phyloP scores from a whole-genome alignment of 2,888 invertebrate genomes.

The Urechis unicinctus region DNA sequence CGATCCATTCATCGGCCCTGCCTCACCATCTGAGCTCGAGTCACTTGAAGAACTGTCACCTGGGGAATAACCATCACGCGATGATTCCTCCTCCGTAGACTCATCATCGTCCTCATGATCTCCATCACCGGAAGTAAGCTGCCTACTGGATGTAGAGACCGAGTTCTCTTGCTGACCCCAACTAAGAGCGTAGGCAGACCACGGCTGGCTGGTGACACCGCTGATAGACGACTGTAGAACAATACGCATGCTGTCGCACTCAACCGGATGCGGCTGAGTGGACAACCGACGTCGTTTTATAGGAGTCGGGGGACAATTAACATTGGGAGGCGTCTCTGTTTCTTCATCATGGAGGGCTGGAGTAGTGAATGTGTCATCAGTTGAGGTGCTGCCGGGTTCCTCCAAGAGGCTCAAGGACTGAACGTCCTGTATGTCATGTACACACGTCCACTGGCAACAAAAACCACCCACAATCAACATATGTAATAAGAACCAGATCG shows the following conservation, averaged over 20 bases:
- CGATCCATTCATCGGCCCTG: no score
- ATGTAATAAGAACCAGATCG: neutral
- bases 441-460: slow-evolving; percentile 77
- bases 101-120: no score
- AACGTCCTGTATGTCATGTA: slow-evolving; percentile 80
- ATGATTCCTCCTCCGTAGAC: neutral
- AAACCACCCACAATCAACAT: slow-evolving; percentile 6
- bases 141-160: neutral
- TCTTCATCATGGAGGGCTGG: no score
- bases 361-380: no score
- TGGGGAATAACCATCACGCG: neutral
- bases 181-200: no score
- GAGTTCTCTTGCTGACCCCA: no score
- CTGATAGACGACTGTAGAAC: neutral
- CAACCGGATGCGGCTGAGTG: neutral
- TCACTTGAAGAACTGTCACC: neutral
- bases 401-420: no score
- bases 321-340: no score
- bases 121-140: no score
- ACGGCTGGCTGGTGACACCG: neutral
- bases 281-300: neutral
- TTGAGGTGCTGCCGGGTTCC: no score
- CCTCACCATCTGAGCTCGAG: no score
- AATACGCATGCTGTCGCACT: neutral
- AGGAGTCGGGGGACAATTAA: neutral